Evolutionary conservation across 2,888 invertebrate genomes (phyloP).

Genomic region (Tetanocera ferruginea): DNA sequence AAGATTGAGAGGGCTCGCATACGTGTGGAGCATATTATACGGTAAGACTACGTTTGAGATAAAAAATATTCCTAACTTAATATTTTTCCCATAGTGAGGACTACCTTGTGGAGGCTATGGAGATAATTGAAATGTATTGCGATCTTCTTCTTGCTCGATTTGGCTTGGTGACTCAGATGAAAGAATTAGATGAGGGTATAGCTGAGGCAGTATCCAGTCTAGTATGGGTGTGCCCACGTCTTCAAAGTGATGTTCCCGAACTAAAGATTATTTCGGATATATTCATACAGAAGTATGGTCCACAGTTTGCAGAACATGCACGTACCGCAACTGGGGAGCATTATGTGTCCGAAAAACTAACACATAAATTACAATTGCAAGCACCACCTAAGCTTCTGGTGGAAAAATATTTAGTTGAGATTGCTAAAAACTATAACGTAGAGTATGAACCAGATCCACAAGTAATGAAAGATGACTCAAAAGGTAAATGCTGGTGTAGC

Average conservation of each 20-base stretch:
- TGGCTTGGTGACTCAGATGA: conserved; percentile 96
- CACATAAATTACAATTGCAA: conserved; percentile 93
- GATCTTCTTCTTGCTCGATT: conserved; percentile 96
- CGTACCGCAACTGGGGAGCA: conserved; percentile 90
- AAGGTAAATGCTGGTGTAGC: conserved; percentile 61
- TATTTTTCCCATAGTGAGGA: conserved; percentile 80
- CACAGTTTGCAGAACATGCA: conserved; percentile 91
- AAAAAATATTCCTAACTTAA: not conserved
- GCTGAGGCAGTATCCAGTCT: conserved; percentile 93
- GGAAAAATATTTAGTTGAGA: conserved; percentile 94
- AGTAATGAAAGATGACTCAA: conserved; percentile 82
- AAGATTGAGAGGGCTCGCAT: conserved; percentile 94
- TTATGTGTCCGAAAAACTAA: conserved; percentile 89
- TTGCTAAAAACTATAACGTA: conserved; percentile 95
- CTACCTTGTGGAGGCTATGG: conserved; percentile 99
- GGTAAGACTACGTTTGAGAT: conserved; percentile 68
- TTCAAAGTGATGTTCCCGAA: conserved; percentile 87
- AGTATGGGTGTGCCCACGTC: conserved; percentile 95
- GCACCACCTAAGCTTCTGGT: conserved; percentile 96
- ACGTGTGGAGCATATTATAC: conserved; percentile 97
- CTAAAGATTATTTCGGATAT: conserved; percentile 88
- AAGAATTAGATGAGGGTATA: conserved; percentile 94
- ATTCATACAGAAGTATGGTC: conserved; percentile 89
- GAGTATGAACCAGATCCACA: conserved; percentile 96
- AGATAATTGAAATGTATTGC: conserved; percentile 99